Percentiles rank a stretch among this genome's conserved stretches.
Conservation (phyloP, 2,888 invertebrate species). For the Ophion costatus region DNA sequence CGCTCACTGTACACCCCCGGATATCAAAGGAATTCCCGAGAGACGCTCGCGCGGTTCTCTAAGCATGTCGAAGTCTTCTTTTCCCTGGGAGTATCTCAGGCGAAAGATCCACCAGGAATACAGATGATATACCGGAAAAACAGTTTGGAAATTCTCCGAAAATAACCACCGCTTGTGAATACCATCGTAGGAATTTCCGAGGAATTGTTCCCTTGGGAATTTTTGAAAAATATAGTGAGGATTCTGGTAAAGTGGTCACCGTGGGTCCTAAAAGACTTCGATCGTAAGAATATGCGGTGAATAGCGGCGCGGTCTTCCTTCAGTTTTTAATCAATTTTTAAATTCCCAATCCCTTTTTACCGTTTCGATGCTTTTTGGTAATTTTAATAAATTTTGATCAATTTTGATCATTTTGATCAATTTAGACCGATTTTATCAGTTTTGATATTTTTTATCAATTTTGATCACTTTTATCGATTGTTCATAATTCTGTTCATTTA, state of each 20-base stretch:
- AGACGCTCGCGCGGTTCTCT: not conserved
- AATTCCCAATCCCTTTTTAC: too few species aligned
- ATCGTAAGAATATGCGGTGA: not conserved
- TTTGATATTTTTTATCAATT: too few species aligned
- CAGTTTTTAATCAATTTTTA: too few species aligned
- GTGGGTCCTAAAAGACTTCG: not conserved
- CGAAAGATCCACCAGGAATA: not conserved
- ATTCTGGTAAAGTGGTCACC: not conserved
- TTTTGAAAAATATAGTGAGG: not conserved
- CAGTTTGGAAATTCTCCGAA: not conserved
- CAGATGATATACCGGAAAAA: not conserved
- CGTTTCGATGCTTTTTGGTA: too few species aligned
- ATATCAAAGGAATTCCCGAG: not conserved
- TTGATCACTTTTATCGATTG: too few species aligned
- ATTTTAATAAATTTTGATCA: too few species aligned
- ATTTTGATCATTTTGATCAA: too few species aligned
- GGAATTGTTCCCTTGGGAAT: not conserved
- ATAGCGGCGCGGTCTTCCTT: not conserved
- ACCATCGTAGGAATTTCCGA: constrained; percentile 38
- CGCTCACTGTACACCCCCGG: not conserved
- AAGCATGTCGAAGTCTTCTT: not conserved
- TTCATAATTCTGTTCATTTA: too few species aligned
- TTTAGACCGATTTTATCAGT: too few species aligned
- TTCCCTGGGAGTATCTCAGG: not conserved
- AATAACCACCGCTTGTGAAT: not conserved